Percentiles rank a stretch among this genome's conserved stretches.
Conservation (phyloP, 2,113 vertebrate genomes). For the Trichomycterus rosablanca region DNA sequence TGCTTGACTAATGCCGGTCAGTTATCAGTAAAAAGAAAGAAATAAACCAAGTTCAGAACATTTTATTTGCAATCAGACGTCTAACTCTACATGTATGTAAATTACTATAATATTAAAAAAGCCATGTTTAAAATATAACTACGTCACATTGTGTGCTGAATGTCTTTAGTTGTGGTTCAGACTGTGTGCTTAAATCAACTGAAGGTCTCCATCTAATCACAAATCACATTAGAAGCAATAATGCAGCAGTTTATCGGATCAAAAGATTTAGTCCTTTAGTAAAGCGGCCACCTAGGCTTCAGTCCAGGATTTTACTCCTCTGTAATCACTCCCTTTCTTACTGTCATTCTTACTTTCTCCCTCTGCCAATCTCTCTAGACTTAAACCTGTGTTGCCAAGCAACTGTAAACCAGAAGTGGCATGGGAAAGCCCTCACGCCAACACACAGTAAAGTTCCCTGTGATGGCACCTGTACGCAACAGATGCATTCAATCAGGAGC, state of each 20-base stretch:
- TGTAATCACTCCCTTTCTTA: not conserved
- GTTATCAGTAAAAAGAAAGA: no score
- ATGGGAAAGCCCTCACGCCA: conserved; percentile 24
- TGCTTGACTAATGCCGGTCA: no score
- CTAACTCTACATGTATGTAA: no score
- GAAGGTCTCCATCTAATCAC: no score
- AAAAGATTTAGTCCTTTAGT: not conserved
- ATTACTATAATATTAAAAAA: no score
- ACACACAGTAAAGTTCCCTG: conserved; percentile 8
- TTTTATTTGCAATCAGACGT: no score
- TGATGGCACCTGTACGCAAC: conserved; percentile 3
- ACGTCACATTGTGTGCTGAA: no score
- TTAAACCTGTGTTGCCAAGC: conserved; percentile 36
- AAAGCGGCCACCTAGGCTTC: conserved; percentile 14
- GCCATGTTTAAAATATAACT: no score
- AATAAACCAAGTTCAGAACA: no score
- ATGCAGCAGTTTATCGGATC: not conserved
- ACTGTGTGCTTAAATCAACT: no score
- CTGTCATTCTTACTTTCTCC: conserved; percentile 12
- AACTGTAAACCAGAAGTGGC: conserved; percentile 17
- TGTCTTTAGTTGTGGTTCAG: no score
- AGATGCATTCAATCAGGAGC: conserved; percentile 7
- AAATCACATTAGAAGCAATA: no score
- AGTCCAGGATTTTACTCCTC: conserved; percentile 8
- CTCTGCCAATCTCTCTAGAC: conserved; percentile 12